Percentiles rank a stretch among this genome's conserved stretches.
These are phyloP conservation scores for Paramisgurnus dabryanus DNA, from an alignment of 2,113 vertebrate genomes.

Conservation along the genomic window DNA sequence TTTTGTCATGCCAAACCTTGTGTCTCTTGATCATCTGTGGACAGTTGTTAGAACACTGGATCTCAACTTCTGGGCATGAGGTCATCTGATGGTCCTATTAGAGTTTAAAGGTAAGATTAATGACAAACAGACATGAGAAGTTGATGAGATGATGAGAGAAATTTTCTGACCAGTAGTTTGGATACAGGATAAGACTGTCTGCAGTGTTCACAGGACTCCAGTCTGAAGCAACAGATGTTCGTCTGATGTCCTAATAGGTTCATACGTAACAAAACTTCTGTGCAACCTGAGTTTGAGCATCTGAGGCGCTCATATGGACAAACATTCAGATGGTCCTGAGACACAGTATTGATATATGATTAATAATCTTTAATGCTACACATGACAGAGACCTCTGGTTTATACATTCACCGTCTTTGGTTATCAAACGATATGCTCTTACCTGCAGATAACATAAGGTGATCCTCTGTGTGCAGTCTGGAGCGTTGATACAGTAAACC, in stretches of 20 bases:
- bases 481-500: conserved; percentile 82
- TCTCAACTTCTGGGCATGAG: conserved; percentile 77
- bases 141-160: background rate
- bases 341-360: background rate
- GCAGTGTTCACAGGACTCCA: conserved; percentile 80
- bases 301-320: conserved; percentile 74
- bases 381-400: no score
- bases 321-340: conserved; percentile 82
- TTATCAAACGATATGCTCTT: conserved; percentile 10
- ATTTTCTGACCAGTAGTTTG: conserved; percentile 73
- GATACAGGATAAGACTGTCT: conserved; percentile 64
- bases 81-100: conserved; percentile 78
- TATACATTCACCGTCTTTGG: background rate
- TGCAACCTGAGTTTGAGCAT: conserved; percentile 76
- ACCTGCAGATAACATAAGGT: conserved; percentile 83
- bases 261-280: conserved; percentile 72
- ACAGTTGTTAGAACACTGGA: conserved; percentile 82
- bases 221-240: conserved; percentile 70
- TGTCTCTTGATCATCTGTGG: conserved; percentile 73
- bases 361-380: no score
- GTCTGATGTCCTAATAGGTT: conserved; percentile 76
- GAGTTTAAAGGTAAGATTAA: background rate
- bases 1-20: conserved; percentile 67
- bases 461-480: conserved; percentile 75
- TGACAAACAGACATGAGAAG: background rate